Percentiles rank a stretch among this genome's conserved stretches.
Evolutionary conservation across 2,888 invertebrate genomes (phyloP).

Genomic region (Orchesella flavescens): DNA sequence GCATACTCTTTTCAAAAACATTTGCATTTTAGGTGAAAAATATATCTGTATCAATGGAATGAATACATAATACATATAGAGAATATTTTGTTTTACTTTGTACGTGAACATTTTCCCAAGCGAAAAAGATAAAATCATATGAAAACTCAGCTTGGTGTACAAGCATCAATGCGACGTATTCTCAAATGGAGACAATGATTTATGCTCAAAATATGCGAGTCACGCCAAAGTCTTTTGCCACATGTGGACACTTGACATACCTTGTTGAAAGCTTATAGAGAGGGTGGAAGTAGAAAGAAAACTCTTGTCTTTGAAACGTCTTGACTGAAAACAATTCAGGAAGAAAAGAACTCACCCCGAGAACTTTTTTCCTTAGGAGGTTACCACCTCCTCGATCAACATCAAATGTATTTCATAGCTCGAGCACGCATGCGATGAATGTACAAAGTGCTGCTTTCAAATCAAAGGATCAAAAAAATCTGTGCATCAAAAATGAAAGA

Average conservation of each 20-base stretch:
- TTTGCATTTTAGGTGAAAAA: not conserved
- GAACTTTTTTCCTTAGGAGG: not conserved
- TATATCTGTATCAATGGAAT: too few species aligned
- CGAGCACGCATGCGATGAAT: not conserved
- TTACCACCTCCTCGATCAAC: not conserved
- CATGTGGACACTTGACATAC: slow-evolving; percentile 21
- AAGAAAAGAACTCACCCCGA: not conserved
- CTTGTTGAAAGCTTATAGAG: not conserved
- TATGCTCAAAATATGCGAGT: slow-evolving; percentile 39
- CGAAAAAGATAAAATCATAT: too few species aligned
- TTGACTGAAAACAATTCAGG: slow-evolving; percentile 1
- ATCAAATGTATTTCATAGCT: not conserved
- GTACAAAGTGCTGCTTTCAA: not conserved
- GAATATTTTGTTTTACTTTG: too few species aligned
- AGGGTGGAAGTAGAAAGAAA: slow-evolving; percentile 14
- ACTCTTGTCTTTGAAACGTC: not conserved
- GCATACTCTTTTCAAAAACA: not conserved
- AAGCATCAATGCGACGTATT: slow-evolving; percentile 4
- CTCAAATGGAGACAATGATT: slow-evolving; percentile 32
- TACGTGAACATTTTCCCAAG: too few species aligned
- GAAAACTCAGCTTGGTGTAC: not conserved
- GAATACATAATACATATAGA: not conserved
- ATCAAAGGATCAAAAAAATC: too few species aligned
- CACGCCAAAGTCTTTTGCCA: slow-evolving; percentile 23
- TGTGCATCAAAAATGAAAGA: too few species aligned